Percentiles rank a stretch among this genome's conserved stretches.
These are phyloP conservation scores for Oedothorax gibbosus DNA, from an alignment of 1,140 invertebrate species.

Conservation along the genomic window DNA sequence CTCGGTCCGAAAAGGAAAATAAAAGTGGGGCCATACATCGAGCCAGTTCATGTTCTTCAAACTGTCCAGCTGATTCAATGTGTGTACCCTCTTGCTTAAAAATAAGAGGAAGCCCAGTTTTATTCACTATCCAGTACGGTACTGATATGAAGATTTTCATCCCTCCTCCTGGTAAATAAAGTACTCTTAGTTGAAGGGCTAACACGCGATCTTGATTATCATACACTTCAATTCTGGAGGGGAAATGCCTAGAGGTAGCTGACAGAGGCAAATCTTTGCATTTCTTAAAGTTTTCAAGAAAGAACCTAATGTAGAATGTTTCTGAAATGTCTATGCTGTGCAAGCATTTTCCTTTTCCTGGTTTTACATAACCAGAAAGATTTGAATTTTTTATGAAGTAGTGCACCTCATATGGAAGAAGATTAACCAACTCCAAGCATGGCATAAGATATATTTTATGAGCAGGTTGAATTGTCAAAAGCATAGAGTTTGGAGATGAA, in stretches of 20 bases:
- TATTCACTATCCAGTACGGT: constrained; percentile 96
- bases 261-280: constrained; percentile 74
- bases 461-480: constrained; percentile 76
- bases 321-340: constrained; percentile 76
- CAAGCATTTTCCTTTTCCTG: constrained; percentile 72
- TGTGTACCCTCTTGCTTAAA: constrained; percentile 87
- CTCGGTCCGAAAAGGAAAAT: constrained; percentile 92
- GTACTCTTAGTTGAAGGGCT: constrained; percentile 78
- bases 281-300: constrained; percentile 84
- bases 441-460: constrained; percentile 87
- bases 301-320: constrained; percentile 78
- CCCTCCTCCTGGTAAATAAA: constrained; percentile 71
- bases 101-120: constrained; percentile 92
- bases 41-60: constrained; percentile 92
- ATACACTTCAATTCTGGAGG: constrained; percentile 73
- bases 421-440: constrained; percentile 80
- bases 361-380: constrained; percentile 73
- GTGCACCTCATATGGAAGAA: constrained; percentile 76
- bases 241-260: constrained; percentile 70
- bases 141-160: constrained; percentile 79
- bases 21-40: constrained; percentile 91
- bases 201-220: constrained; percentile 81
- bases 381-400: constrained; percentile 71
- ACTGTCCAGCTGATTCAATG: constrained; percentile 89
- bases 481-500: constrained; percentile 3